Conservation (phyloP, 1,140 invertebrate species). For the Epicauta chinensis region DNA sequence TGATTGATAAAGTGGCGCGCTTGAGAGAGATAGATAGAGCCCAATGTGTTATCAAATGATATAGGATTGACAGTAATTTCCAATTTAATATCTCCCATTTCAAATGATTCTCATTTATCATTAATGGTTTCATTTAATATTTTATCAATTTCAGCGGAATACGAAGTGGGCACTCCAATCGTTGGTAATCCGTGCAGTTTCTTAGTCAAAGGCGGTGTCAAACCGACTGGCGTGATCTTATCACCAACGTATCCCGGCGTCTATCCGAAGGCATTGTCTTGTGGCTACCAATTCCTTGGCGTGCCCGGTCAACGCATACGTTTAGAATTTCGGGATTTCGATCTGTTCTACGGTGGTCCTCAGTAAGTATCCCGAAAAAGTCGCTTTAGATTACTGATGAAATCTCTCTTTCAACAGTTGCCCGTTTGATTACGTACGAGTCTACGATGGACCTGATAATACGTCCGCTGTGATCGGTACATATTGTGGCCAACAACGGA, state of each 20-base stretch:
- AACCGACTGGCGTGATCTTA: constrained; percentile 76
- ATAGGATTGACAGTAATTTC: no score
- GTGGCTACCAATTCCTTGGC: constrained; percentile 93
- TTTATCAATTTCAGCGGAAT: constrained; percentile 58
- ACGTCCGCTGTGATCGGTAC: constrained; percentile 86
- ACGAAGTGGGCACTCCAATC: constrained; percentile 82
- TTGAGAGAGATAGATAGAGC: no score
- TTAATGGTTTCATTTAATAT: background rate
- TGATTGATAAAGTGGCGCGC: constrained; percentile 1
- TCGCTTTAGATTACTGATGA: constrained; percentile 12
- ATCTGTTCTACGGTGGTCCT: constrained; percentile 95
- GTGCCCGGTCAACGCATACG: constrained; percentile 83
- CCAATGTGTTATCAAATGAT: no score
- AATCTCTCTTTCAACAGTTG: no score
- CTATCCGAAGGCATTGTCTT: constrained; percentile 93
- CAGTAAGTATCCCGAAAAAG: constrained; percentile 83
- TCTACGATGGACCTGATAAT: constrained; percentile 89
- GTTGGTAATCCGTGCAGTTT: constrained; percentile 76
- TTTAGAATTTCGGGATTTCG: constrained; percentile 96
- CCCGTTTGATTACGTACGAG: constrained; percentile 95
- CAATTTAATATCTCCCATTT: no score
- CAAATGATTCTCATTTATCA: no score
- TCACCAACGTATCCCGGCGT: constrained; percentile 98
- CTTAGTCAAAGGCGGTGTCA: constrained; percentile 67
- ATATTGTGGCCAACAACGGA: constrained; percentile 96